A percentile compares a stretch with the other conserved stretches of the same genome.
phyloP scores from a whole-genome alignment of 1,140 invertebrate species.

The Drosophila navojoa region DNA sequence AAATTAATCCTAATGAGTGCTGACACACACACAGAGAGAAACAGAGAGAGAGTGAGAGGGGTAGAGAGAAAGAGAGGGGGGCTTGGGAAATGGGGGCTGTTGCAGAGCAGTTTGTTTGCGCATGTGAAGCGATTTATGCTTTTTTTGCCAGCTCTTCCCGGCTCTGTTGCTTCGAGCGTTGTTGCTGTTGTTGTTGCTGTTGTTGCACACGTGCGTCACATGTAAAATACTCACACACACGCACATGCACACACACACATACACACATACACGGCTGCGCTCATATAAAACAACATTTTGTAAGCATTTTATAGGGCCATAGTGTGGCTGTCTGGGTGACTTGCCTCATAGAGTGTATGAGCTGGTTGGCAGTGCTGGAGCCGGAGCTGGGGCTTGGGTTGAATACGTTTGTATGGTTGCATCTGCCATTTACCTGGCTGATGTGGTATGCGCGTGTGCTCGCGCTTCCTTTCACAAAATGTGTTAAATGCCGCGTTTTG shows the following conservation, averaged over 20 bases:
- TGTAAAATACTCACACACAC: constrained; percentile 70
- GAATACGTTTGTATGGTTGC: constrained; percentile 20
- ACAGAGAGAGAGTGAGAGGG: background rate
- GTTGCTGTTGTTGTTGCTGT: constrained; percentile 42
- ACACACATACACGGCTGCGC: constrained; percentile 3
- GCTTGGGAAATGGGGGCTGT: background rate
- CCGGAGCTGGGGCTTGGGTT: background rate
- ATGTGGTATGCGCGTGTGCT: background rate
- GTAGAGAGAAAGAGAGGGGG: background rate
- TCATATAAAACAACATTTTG: constrained; percentile 80
- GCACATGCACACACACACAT: constrained; percentile 26
- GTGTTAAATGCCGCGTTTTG: constrained; percentile 82
- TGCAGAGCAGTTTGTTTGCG: constrained; percentile 56
- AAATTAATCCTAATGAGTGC: constrained; percentile 82
- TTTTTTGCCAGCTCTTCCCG: constrained; percentile 41
- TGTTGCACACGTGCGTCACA: constrained; percentile 73
- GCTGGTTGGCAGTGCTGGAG: too few relatives aligned
- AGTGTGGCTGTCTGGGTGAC: constrained; percentile 55
- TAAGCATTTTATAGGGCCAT: constrained; percentile 77
- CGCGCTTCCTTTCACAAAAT: constrained; percentile 62
- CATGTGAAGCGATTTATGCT: constrained; percentile 76
- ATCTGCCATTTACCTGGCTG: constrained; percentile 15
- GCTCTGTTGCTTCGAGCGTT: constrained; percentile 52
- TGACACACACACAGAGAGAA: constrained; percentile 62
- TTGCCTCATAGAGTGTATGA: background rate